Base-by-base conservation (phyloP, 2,113 vertebrate species). In the Thinocorus orbignyianus region DNA sequence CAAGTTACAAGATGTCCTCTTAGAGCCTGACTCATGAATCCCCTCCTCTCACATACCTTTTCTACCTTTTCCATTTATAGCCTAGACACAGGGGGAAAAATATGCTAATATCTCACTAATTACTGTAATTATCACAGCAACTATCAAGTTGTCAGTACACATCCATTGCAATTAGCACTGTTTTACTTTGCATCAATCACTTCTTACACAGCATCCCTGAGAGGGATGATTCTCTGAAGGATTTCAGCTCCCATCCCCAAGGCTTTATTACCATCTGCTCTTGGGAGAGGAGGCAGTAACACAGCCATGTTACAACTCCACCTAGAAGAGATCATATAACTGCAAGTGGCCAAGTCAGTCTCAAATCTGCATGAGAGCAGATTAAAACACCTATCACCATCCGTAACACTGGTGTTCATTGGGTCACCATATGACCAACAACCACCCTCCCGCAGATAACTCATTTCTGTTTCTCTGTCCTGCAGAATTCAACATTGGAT, bases 141-240 rank as follows among this genome's bases (percentile, higher is more conserved):
- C 90, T 84, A 96, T 96, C 96, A 95, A 96, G 95, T 95, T 97
- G 96, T 96, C 96, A 97, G 93, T 95, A 95, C 95, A 92, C 81
- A 96, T 96, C 95, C 88, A 97, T 85, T 82, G 96, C 96, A 96
- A 96, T 96, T 96, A 96, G 90, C 96, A 70, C 86, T 94, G 96
- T 92, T 96, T 97, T 93, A 93, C 95, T 96, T 94, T 46, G 70
- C 95, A 95, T 96, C 96, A 93, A 96, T 96, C 96, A 95, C 54
- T 96, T 61, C 79, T 89, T 76, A 58, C 92, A 81, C 61, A 49
- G 93, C 51, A 90, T 77, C 81, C 74, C 26, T 17, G 42, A 95
- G 69, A 95, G 25, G 42, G 64, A 96, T 48, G 90, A 81, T 83
- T 73, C 72, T 93, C 88, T 68, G 68, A 81, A 72, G 65, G 49